Conservation (phyloP, 1,140 invertebrate genomes). For the Stegodyphus mimosarum region DNA sequence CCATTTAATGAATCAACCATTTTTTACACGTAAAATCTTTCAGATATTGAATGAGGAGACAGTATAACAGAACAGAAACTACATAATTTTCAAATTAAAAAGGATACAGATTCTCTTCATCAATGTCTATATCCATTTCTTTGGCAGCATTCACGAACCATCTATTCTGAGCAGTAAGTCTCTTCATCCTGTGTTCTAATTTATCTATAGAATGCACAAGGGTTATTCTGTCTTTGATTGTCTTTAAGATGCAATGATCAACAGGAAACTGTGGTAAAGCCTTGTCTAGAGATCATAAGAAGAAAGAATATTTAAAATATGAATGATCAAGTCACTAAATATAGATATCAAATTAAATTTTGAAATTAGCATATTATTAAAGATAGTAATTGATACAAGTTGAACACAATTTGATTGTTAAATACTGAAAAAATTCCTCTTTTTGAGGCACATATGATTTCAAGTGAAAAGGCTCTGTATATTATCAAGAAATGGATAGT, state of each 20-base stretch:
- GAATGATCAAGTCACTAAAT: background rate
- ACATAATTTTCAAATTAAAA: constrained; percentile 62
- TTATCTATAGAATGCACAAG: constrained; percentile 84
- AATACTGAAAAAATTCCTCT: too few relatives aligned
- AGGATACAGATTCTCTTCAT: constrained; percentile 76
- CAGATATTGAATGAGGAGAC: background rate
- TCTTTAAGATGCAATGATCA: constrained; percentile 75
- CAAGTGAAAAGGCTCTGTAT: too few relatives aligned
- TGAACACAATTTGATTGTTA: too few relatives aligned
- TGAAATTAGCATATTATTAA: too few relatives aligned
- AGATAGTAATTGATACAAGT: too few relatives aligned
- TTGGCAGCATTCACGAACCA: constrained; percentile 86
- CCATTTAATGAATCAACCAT: background rate
- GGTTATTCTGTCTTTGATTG: constrained; percentile 79
- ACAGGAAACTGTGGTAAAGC: constrained; percentile 87
- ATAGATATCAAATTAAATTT: too few relatives aligned
- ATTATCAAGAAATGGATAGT: too few relatives aligned
- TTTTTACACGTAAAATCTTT: background rate
- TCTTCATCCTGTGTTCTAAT: constrained; percentile 77
- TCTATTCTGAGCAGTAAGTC: constrained; percentile 77
- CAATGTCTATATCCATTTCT: constrained; percentile 88
- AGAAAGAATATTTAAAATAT: constrained; percentile 43
- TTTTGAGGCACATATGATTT: too few relatives aligned
- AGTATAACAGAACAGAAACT: background rate
- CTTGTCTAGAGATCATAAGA: constrained; percentile 72